These are phyloP conservation scores for Pseudomyrmex dendroicus DNA, from an alignment of 1,140 invertebrate genomes.

Conservation along the genomic window DNA sequence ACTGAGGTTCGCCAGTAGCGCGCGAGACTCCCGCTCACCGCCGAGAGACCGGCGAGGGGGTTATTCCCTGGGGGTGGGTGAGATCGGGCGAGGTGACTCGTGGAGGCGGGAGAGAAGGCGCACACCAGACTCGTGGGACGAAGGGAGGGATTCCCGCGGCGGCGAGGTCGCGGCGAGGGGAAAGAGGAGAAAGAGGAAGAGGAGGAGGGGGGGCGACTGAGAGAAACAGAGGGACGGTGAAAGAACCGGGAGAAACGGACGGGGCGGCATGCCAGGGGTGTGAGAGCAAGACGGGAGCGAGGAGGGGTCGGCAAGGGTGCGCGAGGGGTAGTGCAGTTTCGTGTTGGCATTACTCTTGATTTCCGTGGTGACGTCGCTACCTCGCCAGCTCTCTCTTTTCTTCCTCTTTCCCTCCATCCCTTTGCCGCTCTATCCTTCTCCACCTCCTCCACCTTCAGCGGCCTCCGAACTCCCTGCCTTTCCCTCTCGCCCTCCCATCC, in stretches of 20 bases:
- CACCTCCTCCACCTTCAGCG: constrained; percentile 59
- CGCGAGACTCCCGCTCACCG: constrained; percentile 57
- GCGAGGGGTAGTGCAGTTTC: constrained; percentile 85
- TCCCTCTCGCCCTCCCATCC: not conserved
- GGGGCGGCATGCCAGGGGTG: constrained; percentile 23
- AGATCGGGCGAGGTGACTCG: constrained; percentile 77
- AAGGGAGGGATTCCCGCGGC: constrained; percentile 38
- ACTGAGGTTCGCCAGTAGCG: constrained; percentile 58
- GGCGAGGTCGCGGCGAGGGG: not conserved
- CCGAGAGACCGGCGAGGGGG: constrained; percentile 63
- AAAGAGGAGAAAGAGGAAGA: constrained; percentile 31
- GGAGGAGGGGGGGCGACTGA: constrained; percentile 23
- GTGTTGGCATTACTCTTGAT: constrained; percentile 86
- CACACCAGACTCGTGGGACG: constrained; percentile 67
- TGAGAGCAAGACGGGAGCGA: constrained; percentile 65
- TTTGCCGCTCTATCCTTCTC: constrained; percentile 30
- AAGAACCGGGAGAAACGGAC: constrained; percentile 55
- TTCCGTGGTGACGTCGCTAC: constrained; percentile 84
- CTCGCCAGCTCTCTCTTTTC: constrained; percentile 75
- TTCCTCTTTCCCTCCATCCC: constrained; percentile 42
- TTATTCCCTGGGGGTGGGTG: constrained; percentile 81
- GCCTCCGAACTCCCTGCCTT: constrained; percentile 27
- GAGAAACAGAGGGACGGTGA: constrained; percentile 46
- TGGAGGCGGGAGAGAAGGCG: constrained; percentile 72
- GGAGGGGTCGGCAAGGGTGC: constrained; percentile 76